Base-by-base conservation (phyloP, 2,888 invertebrate species). In the Spatulosminthurus flaviceps region DNA sequence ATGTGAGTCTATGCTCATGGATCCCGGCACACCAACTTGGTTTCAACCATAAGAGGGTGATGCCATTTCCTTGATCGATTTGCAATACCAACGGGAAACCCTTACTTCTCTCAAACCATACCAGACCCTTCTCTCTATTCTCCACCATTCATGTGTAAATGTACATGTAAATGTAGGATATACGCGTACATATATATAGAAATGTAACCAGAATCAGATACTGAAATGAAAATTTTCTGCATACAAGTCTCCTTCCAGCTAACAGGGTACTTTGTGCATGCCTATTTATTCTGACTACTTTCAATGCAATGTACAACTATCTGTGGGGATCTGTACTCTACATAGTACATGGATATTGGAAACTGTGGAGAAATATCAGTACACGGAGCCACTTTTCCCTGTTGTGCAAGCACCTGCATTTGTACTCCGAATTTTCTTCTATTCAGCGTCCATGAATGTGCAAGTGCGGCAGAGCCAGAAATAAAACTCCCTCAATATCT, bases 31-130 rank as follows among this genome's bases (percentile, higher is more conserved):
- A 64, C 64, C 11, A 11, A 28, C 9, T 61, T 22, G 61, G 34
- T 61, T 60, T 64, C 64, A 64, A 26, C 64, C 64, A 28, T 60
- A 28, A 75, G 75, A 76, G 75, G 67, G 75, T 76, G 75, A 76
- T 41, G 67, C 74, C 74, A 74, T 76, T 76, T 76, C 75, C 75
- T 66, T 76, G 75, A 76, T 76, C 75, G 75, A 76, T 76, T 76
- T 66, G 75, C 75, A 74, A 74, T 74, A 74, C 74, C 74, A 60
- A 74, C 60, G 26, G 61, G 51, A 74, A 64, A 34, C 22, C 41
- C 42, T 71, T 22, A 22, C 70, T 71, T 41, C 42, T 22, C 22
- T n/a, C 29, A 29, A 26, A 26, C 21, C 64, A 26, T 64, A 64
- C 21, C 34, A 7, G 29, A 29, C 69, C 69, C 69, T 69, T 69